Evolutionary conservation across 2,113 vertebrate genomes (phyloP).

Genomic region (Todiramphus chloris): DNA sequence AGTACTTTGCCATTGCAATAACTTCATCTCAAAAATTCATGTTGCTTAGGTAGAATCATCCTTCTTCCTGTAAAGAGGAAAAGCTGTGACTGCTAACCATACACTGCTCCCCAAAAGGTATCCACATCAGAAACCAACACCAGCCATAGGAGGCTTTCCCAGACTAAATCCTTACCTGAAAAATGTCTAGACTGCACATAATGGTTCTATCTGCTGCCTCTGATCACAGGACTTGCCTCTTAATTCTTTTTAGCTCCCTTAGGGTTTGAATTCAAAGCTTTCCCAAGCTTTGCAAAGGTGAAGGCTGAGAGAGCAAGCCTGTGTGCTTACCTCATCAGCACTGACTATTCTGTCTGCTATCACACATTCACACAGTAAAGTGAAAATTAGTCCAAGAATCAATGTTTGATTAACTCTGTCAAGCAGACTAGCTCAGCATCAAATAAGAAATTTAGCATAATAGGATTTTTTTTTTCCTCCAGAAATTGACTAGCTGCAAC

Average conservation of each 20-base stretch:
- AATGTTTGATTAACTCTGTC: slow-evolving; percentile 52
- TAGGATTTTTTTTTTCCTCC: background rate
- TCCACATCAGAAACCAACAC: background rate
- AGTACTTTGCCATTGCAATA: background rate
- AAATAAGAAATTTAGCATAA: slow-evolving; percentile 26
- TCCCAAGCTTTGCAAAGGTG: background rate
- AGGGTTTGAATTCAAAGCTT: background rate
- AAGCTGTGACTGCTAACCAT: background rate
- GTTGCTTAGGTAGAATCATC: background rate
- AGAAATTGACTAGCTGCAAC: background rate
- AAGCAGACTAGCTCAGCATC: background rate
- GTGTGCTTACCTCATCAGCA: background rate
- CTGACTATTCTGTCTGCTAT: background rate
- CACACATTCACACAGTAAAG: slow-evolving; percentile 12
- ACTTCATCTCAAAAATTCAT: background rate
- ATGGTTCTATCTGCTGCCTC: background rate
- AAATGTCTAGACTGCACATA: background rate
- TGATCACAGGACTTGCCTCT: background rate
- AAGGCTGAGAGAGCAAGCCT: background rate
- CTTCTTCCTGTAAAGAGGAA: background rate
- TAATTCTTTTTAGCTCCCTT: background rate
- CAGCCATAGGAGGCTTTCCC: background rate
- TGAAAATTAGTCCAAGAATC: slow-evolving; percentile 38
- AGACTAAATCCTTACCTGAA: background rate
- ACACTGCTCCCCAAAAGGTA: background rate